These are phyloP conservation scores for Eupeodes latifasciatus DNA, from an alignment of 2,888 invertebrate genomes.

Conservation along the genomic window DNA sequence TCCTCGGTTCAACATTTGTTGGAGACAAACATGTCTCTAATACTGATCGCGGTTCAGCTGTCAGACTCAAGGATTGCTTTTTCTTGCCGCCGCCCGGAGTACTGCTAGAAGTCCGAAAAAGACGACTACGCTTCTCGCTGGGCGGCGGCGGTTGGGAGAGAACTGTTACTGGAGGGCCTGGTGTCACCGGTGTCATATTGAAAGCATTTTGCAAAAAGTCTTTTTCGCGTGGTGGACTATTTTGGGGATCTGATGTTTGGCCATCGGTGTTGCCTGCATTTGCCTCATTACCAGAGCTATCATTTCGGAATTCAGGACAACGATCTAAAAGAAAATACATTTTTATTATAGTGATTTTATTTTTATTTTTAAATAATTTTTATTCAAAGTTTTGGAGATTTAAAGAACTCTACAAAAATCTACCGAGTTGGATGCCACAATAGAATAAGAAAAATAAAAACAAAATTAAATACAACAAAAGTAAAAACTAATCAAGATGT, in stretches of 20 bases:
- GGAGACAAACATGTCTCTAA: slow-evolving; percentile 84
- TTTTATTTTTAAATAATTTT: background rate
- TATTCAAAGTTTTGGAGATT: background rate
- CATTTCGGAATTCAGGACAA: slow-evolving; percentile 81
- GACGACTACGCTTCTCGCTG: slow-evolving; percentile 84
- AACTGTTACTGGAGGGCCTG: slow-evolving; percentile 72
- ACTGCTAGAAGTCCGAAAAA: slow-evolving; percentile 84
- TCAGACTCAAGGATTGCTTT: slow-evolving; percentile 87
- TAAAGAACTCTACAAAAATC: background rate
- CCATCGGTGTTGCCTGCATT: slow-evolving; percentile 87
- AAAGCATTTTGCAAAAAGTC: slow-evolving; percentile 81
- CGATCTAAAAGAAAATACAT: slow-evolving; percentile 79
- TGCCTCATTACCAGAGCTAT: slow-evolving; percentile 86
- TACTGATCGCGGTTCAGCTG: slow-evolving; percentile 84
- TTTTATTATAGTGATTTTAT: background rate
- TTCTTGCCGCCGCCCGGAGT: slow-evolving; percentile 84
- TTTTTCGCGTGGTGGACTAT: slow-evolving; percentile 86
- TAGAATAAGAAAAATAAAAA: background rate
- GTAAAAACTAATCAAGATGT: slow-evolving; percentile 23
- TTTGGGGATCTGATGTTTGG: slow-evolving; percentile 87
- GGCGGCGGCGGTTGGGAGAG: slow-evolving; percentile 78
- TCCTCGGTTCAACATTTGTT: slow-evolving; percentile 87
- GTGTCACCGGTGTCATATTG: slow-evolving; percentile 81
- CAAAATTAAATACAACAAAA: slow-evolving; percentile 1
- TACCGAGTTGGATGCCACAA: slow-evolving; percentile 5